These are phyloP conservation scores for Hydractinia symbiolongicarpus DNA, from an alignment of 30 jellyfish, hydroid and myxozoan species.

Conservation along the genomic window DNA sequence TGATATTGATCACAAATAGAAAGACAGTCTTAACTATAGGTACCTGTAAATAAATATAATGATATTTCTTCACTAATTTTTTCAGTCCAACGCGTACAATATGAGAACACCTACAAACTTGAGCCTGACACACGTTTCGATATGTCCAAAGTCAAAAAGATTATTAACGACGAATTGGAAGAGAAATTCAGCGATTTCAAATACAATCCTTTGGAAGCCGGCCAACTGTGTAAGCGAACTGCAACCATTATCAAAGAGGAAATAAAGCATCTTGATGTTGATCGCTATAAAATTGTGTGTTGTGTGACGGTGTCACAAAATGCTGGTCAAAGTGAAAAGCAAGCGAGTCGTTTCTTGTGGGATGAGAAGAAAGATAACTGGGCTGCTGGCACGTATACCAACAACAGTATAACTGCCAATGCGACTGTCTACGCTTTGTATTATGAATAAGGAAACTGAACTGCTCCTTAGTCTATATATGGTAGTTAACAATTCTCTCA, in stretches of 20 bases:
- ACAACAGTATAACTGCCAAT: slow-evolving; percentile 40
- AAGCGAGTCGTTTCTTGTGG: slow-evolving; percentile 91
- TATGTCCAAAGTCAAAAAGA: slow-evolving; percentile 33
- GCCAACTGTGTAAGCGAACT: slow-evolving; percentile 52
- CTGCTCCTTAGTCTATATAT: too few relatives aligned
- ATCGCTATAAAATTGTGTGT: slow-evolving; percentile 73
- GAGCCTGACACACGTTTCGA: slow-evolving; percentile 66
- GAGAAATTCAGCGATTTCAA: slow-evolving; percentile 40
- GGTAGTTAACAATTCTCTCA: too few relatives aligned
- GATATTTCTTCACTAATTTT: background rate
- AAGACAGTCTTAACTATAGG: too few relatives aligned
- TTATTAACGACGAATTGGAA: slow-evolving; percentile 44
- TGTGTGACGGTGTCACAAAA: slow-evolving; percentile 64
- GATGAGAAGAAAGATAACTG: slow-evolving; percentile 87
- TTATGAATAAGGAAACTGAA: slow-evolving; percentile 38
- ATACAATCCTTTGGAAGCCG: slow-evolving; percentile 52
- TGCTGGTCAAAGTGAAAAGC: slow-evolving; percentile 59
- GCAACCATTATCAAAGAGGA: slow-evolving; percentile 51
- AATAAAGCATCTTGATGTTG: slow-evolving; percentile 50
- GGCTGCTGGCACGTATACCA: slow-evolving; percentile 45
- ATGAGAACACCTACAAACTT: slow-evolving; percentile 83
- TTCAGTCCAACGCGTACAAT: slow-evolving; percentile 22
- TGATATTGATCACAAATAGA: too few relatives aligned
- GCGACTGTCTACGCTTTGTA: slow-evolving; percentile 76
- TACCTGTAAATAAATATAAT: too few relatives aligned